Conservation (phyloP, 92 coral and sea anemone genomes). For the Heliopora coerulea region DNA sequence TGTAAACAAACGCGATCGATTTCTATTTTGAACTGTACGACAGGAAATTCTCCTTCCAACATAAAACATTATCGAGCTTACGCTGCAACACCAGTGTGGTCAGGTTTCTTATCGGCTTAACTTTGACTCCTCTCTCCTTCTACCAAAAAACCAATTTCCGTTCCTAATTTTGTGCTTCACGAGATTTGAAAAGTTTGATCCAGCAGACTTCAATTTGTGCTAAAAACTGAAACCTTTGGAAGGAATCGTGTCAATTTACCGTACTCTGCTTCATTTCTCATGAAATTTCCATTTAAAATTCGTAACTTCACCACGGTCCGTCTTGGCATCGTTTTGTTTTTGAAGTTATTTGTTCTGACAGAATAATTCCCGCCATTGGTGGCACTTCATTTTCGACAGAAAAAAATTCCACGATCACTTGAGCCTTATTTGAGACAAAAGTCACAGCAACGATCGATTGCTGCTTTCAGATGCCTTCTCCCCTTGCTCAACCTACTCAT, state of each 20-base stretch:
- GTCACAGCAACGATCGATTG: not conserved
- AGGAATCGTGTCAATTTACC: not conserved
- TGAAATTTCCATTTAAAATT: not conserved
- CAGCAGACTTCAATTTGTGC: not conserved
- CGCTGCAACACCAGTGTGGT: not conserved
- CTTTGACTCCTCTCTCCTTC: not conserved
- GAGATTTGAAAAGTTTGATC: not conserved
- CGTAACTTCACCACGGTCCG: not conserved
- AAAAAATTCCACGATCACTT: too few relatives aligned
- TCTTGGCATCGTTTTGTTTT: not conserved
- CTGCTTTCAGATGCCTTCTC: not conserved
- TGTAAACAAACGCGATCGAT: not conserved
- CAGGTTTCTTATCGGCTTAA: not conserved
- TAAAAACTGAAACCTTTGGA: not conserved
- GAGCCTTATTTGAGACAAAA: too few relatives aligned
- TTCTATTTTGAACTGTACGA: not conserved
- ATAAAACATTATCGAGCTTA: not conserved
- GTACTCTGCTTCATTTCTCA: not conserved
- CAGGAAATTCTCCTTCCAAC: not conserved
- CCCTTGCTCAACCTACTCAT: too few relatives aligned
- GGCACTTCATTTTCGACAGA: too few relatives aligned
- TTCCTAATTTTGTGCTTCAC: not conserved
- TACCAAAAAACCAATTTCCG: not conserved
- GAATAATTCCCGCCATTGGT: not conserved
- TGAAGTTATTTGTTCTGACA: not conserved